Conservation (phyloP, 2,113 vertebrate species). For the Prionailurus bengalensis region DNA sequence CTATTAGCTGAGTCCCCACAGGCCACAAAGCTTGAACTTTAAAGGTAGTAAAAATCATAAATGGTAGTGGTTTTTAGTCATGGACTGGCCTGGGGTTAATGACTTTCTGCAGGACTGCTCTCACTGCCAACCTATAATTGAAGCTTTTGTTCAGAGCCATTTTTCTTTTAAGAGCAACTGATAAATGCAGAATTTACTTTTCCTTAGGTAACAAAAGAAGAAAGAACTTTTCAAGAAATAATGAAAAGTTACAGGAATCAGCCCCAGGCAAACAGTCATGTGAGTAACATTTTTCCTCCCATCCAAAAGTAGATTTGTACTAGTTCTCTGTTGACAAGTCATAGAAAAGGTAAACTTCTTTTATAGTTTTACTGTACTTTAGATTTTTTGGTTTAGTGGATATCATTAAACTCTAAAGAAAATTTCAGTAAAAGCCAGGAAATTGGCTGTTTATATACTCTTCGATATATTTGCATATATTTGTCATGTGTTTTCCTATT, state of each 20-base stretch:
- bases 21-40: conserved; percentile 64
- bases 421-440: conserved; percentile 25
- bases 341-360: conserved; percentile 63
- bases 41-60: conserved; percentile 71
- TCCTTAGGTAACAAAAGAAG: conserved; percentile 95
- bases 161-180: conserved; percentile 74
- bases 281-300: conserved; percentile 87
- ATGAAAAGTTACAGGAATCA: conserved; percentile 99
- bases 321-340: conserved; percentile 64
- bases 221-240: conserved; percentile 97
- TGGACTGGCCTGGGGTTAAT: conserved; percentile 59
- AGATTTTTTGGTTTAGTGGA: conserved; percentile 44
- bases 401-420: conserved; percentile 60
- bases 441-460: neutral
- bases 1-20: conserved; percentile 50
- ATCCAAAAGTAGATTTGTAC: conserved; percentile 67
- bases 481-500: conserved; percentile 5
- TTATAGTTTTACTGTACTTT: conserved; percentile 59
- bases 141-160: conserved; percentile 71
- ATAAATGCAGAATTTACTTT: conserved; percentile 71
- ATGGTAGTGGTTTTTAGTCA: conserved; percentile 66
- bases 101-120: conserved; percentile 66
- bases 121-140: conserved; percentile 52
- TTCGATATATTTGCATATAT: neutral
- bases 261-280: conserved; percentile 97